A percentile compares a stretch with the other conserved stretches of the same genome.
Conservation (phyloP, 1,140 invertebrate genomes). For the Cyrtorhinus lividipennis region DNA sequence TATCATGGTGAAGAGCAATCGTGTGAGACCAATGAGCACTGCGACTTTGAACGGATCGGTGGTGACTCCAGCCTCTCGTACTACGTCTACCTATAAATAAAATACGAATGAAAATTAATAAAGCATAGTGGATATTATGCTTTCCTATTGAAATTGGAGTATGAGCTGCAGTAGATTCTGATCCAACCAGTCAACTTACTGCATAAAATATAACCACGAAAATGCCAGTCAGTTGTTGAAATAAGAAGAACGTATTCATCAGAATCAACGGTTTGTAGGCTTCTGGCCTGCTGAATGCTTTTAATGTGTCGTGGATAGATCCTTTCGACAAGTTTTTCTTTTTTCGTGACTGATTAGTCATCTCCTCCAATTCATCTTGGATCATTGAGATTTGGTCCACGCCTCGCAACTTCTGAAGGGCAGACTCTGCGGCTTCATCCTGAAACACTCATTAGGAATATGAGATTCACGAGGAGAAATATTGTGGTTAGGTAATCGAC, state of each 20-base stretch:
- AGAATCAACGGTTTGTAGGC: slow-evolving; percentile 44
- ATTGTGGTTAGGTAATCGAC: no score
- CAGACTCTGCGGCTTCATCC: slow-evolving; percentile 37
- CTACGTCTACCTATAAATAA: slow-evolving; percentile 38
- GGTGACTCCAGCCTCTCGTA: slow-evolving; percentile 37
- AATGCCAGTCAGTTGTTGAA: slow-evolving; percentile 63
- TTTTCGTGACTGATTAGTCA: slow-evolving; percentile 22
- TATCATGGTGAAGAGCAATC: slow-evolving; percentile 37
- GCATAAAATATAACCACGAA: slow-evolving; percentile 65
- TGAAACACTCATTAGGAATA: no score
- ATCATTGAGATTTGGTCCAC: slow-evolving; percentile 29
- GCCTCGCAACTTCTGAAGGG: slow-evolving; percentile 39
- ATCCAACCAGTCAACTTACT: no score
- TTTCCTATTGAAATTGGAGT: no score
- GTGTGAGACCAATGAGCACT: slow-evolving; percentile 38
- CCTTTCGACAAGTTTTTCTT: slow-evolving; percentile 22
- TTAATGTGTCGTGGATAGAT: slow-evolving; percentile 24
- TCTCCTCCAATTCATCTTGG: slow-evolving; percentile 26
- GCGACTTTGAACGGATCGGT: slow-evolving; percentile 42
- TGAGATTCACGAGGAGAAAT: no score
- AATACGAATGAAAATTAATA: no score
- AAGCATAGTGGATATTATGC: no score
- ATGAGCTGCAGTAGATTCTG: no score
- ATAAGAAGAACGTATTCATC: slow-evolving; percentile 49
- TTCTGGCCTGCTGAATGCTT: slow-evolving; percentile 27